Evolutionary conservation across 2,113 vertebrate species (phyloP), one percentile per base, ranked within the genome.

Genomic region (Heterotis niloticus): DNA sequence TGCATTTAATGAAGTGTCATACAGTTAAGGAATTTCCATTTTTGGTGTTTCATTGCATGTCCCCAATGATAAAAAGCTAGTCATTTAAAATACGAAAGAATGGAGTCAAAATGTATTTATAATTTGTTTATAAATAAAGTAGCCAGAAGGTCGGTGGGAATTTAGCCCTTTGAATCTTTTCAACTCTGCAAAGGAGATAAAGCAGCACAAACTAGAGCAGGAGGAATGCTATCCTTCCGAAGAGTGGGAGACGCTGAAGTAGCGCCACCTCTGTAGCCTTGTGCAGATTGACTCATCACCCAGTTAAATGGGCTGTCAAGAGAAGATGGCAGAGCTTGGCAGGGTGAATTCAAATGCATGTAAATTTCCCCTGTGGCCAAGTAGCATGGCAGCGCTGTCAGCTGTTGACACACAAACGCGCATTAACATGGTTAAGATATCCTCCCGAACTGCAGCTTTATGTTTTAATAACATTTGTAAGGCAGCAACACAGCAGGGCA

Each of bases 261-360:
- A 90, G 90, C 89, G 92, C 90, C 92, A 93, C 92, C 93, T 91
- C 94, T 92, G 92, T 92, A 92, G 89, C 83, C 76, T 88, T 79
- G 78, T 88, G 83, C 93, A 94, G 94, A 95, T 95, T 92, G 95
- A 95, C 94, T 94, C 92, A 94, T 95, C 95, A 94, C 89, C 84
- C 89, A 90, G 92, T 92, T 94, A 94, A 95, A 94, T 91, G 89
- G 92, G 91, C 94, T 95, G 94, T 95, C 93, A 94, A 91, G 80
- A 89, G 75, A 88, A 89, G 92, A 91, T 92, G 93, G 87, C 90
- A 82, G 85, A 78, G 88, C 90, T 89, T 90, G 91, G 93, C 93
- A 94, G 92, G 88, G 91, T 85, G 92, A 94, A 95, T 95, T 95
- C 92, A 95, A 95, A 95, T 94, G 92, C 94, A 94, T 94, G 94